Conservation (phyloP, 92 coral and sea anemone species). For the Porites lobata region DNA sequence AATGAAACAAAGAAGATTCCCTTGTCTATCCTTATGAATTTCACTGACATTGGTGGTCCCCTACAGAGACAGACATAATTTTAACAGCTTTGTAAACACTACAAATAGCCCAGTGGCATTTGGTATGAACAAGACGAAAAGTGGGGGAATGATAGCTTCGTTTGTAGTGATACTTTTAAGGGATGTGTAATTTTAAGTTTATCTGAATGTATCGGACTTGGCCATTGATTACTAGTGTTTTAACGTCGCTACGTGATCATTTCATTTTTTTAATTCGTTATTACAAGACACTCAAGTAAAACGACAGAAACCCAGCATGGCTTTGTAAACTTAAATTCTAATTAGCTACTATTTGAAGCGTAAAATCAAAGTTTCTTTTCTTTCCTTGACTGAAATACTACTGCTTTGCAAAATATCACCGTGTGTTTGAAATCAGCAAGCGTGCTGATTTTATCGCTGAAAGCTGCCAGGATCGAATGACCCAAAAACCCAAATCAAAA, state of each 20-base stretch:
- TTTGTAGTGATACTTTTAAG: too few relatives aligned
- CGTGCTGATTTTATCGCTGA: not conserved
- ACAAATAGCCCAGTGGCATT: not conserved
- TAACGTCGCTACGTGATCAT: not conserved
- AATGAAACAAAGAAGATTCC: not conserved
- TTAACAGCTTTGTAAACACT: not conserved
- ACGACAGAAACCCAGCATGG: not conserved
- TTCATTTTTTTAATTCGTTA: not conserved
- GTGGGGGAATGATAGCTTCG: too few relatives aligned
- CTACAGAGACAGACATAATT: not conserved
- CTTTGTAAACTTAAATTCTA: slow-evolving; percentile 5
- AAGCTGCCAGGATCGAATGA: slow-evolving; percentile 7
- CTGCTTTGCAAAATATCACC: not conserved
- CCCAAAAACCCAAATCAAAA: slow-evolving; percentile 29
- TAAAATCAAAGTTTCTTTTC: not conserved
- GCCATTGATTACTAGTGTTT: not conserved
- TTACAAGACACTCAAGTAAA: not conserved
- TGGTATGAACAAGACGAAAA: too few relatives aligned
- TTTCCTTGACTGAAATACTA: not conserved
- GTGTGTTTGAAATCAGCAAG: not conserved
- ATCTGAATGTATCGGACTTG: not conserved
- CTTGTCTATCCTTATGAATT: not conserved
- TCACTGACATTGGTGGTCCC: not conserved
- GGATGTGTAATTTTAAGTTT: too few relatives aligned
- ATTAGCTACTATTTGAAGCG: slow-evolving; percentile 4